These are phyloP conservation scores for Helicoverpa zea DNA, from an alignment of 1,140 invertebrate species.

Conservation along the genomic window DNA sequence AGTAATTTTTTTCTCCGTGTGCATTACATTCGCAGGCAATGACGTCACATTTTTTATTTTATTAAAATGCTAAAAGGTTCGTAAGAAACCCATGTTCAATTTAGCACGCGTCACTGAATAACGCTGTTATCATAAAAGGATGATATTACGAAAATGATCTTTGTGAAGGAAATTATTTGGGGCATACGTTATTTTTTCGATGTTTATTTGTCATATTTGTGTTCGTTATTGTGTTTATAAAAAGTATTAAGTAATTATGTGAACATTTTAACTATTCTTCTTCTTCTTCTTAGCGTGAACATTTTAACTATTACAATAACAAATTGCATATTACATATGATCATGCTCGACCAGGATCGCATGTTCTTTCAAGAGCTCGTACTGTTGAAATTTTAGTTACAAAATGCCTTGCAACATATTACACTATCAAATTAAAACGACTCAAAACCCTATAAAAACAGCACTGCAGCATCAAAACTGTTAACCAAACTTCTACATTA, in stretches of 20 bases:
- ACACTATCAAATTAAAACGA: no score
- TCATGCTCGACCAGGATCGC: no score
- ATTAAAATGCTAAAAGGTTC: slow-evolving; percentile 53
- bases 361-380: no score
- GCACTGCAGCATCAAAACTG: no score
- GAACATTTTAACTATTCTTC: no score
- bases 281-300: no score
- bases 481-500: slow-evolving; percentile 5
- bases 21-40: slow-evolving; percentile 1
- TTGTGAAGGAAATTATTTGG: background rate
- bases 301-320: no score
- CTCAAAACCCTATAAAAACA: no score
- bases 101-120: slow-evolving; percentile 15
- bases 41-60: slow-evolving; percentile 43
- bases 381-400: no score
- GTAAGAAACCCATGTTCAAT: slow-evolving; percentile 19
- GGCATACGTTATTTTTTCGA: background rate
- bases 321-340: no score
- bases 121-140: background rate
- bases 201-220: background rate
- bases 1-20: background rate
- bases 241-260: no score
- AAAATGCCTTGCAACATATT: no score
- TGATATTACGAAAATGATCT: slow-evolving; percentile 13
- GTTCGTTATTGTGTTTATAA: background rate